Conservation (phyloP, 2,797 vertebrate species). For the Orientallactaga sibirica region DNA sequence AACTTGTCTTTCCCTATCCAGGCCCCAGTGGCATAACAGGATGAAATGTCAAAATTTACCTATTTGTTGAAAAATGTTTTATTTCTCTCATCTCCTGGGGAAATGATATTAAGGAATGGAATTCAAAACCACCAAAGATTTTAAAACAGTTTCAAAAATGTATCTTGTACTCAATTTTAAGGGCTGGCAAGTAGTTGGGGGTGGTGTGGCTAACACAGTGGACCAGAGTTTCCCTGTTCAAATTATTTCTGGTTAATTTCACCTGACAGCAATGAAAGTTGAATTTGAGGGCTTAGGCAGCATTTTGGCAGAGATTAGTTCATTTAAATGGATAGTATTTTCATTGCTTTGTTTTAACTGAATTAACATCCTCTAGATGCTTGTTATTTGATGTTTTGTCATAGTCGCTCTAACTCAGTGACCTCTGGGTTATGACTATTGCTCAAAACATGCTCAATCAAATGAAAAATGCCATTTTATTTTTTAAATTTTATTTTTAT, state of each 20-base stretch:
- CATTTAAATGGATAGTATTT: constrained; percentile 60
- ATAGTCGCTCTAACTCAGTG: constrained; percentile 60
- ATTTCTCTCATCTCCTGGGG: constrained; percentile 50
- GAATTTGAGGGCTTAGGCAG: constrained; percentile 12
- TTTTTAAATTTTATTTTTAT: no score
- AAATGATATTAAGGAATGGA: constrained; percentile 70
- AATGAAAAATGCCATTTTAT: neutral
- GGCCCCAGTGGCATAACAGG: neutral
- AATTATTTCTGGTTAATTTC: constrained; percentile 54
- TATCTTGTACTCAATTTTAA: constrained; percentile 69
- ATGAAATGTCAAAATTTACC: constrained; percentile 53
- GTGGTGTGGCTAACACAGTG: neutral
- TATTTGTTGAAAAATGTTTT: constrained; percentile 71
- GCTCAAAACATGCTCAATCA: constrained; percentile 23
- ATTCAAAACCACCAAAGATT: constrained; percentile 63
- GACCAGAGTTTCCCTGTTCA: constrained; percentile 18
- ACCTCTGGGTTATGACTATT: constrained; percentile 18
- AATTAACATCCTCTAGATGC: constrained; percentile 50
- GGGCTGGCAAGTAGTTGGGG: constrained; percentile 33
- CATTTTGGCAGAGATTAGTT: constrained; percentile 45
- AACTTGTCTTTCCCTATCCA: neutral
- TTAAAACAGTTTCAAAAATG: constrained; percentile 65
- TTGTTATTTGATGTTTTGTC: constrained; percentile 67
- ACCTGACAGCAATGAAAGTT: constrained; percentile 29
- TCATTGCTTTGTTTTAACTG: constrained; percentile 63